Conservation (phyloP, 2,888 invertebrate species). For the Deilephila elpenor region DNA sequence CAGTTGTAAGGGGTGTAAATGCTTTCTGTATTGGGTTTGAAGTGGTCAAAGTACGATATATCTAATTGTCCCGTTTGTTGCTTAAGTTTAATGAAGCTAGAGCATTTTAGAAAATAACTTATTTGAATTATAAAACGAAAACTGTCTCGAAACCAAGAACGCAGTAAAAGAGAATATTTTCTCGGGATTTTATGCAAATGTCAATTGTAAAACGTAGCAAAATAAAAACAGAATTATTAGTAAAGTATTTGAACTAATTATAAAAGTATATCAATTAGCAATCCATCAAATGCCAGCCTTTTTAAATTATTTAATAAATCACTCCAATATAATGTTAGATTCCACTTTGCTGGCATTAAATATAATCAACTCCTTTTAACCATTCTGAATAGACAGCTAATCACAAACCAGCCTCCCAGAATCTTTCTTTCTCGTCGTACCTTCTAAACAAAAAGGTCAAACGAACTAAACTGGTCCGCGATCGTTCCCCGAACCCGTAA, state of each 20-base stretch:
- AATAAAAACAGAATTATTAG: no score
- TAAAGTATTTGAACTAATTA: no score
- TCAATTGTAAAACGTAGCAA: no score
- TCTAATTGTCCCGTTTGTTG: no score
- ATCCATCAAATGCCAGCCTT: no score
- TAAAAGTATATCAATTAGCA: no score
- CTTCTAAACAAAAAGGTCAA: conserved; percentile 56
- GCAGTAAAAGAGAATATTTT: no score
- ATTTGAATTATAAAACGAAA: no score
- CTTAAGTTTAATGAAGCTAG: no score
- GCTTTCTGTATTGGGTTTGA: not conserved
- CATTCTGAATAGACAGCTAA: conserved; percentile 10
- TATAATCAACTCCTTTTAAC: not conserved
- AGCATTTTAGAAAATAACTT: no score
- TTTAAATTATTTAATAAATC: not conserved
- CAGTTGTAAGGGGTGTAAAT: not conserved
- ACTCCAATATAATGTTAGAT: not conserved
- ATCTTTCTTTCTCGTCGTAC: conserved; percentile 16
- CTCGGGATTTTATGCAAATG: no score
- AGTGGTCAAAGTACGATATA: not conserved
- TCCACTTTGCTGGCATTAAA: not conserved
- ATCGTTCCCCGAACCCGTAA: conserved; percentile 71
- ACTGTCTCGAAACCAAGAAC: no score
- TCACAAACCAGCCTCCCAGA: conserved; percentile 17
- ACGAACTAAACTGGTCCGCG: conserved; percentile 58